Percentiles rank a stretch among this genome's conserved stretches.
Conservation (phyloP, 2,797 vertebrate species). For the Saxicola maurus region DNA sequence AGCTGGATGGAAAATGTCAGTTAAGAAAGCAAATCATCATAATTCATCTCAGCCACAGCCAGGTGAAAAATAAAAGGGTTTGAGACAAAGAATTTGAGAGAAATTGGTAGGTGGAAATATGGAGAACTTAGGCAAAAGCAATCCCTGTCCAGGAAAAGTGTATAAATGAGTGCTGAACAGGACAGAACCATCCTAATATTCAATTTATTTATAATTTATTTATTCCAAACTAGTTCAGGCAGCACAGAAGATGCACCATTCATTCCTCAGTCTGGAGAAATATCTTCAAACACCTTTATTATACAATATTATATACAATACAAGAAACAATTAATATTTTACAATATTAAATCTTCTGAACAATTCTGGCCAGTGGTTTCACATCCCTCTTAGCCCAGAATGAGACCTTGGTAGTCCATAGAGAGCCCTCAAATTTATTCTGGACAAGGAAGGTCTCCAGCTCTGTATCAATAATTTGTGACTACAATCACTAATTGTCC, state of each 20-base stretch:
- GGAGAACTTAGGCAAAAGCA: background rate
- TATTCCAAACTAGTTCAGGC: background rate
- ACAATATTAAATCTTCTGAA: background rate
- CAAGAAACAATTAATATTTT: background rate
- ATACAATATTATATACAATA: background rate
- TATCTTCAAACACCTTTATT: background rate
- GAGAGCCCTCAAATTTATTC: background rate
- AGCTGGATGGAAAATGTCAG: rapidly evolving
- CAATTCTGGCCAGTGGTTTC: background rate
- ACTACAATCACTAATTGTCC: background rate
- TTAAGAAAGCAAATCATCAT: background rate
- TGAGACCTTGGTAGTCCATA: background rate
- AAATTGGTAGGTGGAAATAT: background rate
- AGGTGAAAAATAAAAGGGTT: background rate
- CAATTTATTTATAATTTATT: background rate
- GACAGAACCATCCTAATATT: background rate
- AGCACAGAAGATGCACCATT: background rate
- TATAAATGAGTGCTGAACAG: background rate
- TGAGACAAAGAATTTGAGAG: background rate
- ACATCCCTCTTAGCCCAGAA: background rate
- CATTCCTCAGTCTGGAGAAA: background rate
- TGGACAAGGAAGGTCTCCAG: background rate
- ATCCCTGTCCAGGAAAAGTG: background rate
- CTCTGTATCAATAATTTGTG: background rate
- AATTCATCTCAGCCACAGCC: background rate